Percentiles rank a stretch among this genome's conserved stretches.
Conservation (phyloP, 2,113 vertebrate genomes). For the Rhea americana region DNA sequence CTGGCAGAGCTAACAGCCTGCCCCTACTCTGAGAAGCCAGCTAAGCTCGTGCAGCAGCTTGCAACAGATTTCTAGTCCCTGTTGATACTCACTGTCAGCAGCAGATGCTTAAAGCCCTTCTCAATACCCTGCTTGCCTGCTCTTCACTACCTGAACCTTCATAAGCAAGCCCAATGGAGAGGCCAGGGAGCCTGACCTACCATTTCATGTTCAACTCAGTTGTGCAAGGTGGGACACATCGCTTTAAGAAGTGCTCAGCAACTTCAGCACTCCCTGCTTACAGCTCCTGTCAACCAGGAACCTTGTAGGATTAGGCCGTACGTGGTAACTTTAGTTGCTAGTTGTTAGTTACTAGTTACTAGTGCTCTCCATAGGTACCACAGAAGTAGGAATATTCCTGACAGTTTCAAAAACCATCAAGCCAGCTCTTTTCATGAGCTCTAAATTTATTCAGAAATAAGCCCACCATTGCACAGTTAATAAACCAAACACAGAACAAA, state of each 20-base stretch:
- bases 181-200: background rate
- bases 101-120: background rate
- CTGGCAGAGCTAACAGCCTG: background rate
- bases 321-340: background rate
- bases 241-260: background rate
- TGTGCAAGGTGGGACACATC: background rate
- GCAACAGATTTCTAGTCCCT: background rate
- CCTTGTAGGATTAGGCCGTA: background rate
- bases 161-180: background rate
- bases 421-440: background rate
- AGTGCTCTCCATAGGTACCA: background rate
- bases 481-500: background rate
- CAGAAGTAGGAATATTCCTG: background rate
- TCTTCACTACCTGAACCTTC: background rate
- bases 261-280: background rate
- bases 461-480: background rate
- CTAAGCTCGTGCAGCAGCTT: background rate
- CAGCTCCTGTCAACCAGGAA: background rate
- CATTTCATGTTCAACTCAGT: background rate
- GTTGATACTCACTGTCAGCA: background rate
- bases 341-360: background rate
- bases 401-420: background rate
- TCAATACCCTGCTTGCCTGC: background rate
- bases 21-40: background rate
- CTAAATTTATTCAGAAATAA: constrained; percentile 5